Base-by-base conservation (phyloP, 2,113 vertebrate species). In the Corydoras sp. region DNA sequence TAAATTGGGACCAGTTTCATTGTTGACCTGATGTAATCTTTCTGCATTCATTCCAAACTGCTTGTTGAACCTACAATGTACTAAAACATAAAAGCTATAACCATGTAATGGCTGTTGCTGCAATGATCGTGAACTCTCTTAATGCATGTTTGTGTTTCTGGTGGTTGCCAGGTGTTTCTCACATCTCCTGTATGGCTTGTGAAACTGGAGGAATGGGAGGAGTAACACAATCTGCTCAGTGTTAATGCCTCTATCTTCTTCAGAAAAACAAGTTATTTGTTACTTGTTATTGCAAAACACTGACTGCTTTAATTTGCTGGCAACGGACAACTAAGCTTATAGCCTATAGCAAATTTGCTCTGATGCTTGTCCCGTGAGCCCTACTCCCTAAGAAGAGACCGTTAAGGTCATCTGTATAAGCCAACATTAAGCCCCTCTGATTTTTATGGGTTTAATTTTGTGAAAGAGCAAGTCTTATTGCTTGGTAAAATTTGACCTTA, bases 141-240 rank as follows among this genome's bases (percentile, higher is more conserved):
- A 65, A 58, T 53, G 30, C 9, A 68, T 70, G 15, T 61, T 65
- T 60, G 13, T 76, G 64, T 74, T 70, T 74, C 31, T 35, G 50
- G 74, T 55, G 12, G 68, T 80, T 55, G 68, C 65, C 68, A 69
- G 65, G 61, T 74, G 65, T 63, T 49, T 84, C 62, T 77, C 71
- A 74, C 71, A 76, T 75, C 67, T 62, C 5, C 65, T 62, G 60
- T 64, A 66, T 69, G 69, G 58, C 24, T 48, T 63, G 68, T 67
- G 51, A 62, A 76, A 61, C 50, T 13, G 68, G 69, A 71, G 55
- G 58, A 73, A 71, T 68, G 76, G 7, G 31, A 72, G 59, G 62
- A 72, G 81, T 75, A 79, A 82, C 78, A 61, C 74, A 75, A 12
- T 83, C 69, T 77, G 64, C 69, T 77, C 68, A 24, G 51, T 77